Base-by-base conservation (phyloP, 2,888 invertebrate species). In the Synanthedon tipuliformis region DNA sequence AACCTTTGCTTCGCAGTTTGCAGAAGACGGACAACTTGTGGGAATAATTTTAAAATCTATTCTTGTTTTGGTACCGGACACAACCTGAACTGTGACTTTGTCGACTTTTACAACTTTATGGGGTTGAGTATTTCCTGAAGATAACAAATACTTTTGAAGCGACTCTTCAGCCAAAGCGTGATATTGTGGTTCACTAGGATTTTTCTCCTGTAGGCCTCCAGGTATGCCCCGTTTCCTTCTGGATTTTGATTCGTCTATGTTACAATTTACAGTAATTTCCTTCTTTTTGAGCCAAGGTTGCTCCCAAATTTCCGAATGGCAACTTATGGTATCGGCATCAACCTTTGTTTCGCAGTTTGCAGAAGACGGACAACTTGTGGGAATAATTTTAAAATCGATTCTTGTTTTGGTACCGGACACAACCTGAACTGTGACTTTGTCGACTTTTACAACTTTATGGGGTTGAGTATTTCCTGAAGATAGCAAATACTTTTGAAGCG, bases 291-390 rank as follows among this genome's bases (percentile, higher is more conserved):
- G 45, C 92, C 92, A 92, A 0, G 86, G 75, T 52, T 78, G 81
- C 16, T 90, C 87, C 91, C 90, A 92, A 41, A 91, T 78, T 40
- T 71, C 60, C 23, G 90, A 76, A 40, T 73, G 56, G 58, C 90
- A 90, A 13, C 52, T 55, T 3, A 63, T 57, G 4, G 52, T 48
- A 82, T 62, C 57, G 80, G 2, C 90, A 59, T 51, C 23, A 1
- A 40, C 51, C 1, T 45, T n/a, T 45, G 15, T 4, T 15, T 45
- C 45, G 15, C 45, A 45, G 15, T 45, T 13, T 45, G 45, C n/a
- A 13, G 45, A 45, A 45, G 45, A 13, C 45, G 45, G 45, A 51
- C 69, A 71, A 40, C 57, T 58, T 11, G 57, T 61, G 8, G 68
- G 66, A 2, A 62, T 61, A 41, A 75, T 73, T 50, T 57, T 64